Evolutionary conservation across 2,888 invertebrate genomes (phyloP), one percentile per base, ranked within the genome.

Genomic region (Chrysina gloriosa): DNA sequence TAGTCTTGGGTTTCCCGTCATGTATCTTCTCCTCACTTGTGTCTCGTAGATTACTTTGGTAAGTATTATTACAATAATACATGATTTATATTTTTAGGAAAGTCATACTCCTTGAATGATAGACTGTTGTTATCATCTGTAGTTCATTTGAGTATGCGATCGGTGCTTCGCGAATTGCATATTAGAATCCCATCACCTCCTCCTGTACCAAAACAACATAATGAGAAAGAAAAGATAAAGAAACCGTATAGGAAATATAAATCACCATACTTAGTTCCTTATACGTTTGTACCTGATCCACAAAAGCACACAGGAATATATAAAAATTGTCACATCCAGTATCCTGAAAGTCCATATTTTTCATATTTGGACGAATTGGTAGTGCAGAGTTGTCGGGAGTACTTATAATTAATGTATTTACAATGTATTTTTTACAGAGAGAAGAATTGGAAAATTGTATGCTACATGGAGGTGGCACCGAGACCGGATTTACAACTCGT

Each of bases 161-260:
- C 75, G n/a, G 82, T 82, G 1, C 70, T 83, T 11, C 76, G 76
- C 47, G 83, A 84, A 70, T 69, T 83, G 47, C 83, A 84, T 68
- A 72, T 83, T 16, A 75, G 84, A 64, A 81, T 82, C 61, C 84
- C 84, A 2, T 83, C 83, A 7, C 84, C 84, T 1, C 77, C 77
- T 5, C 70, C 67, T 16, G 25, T 11, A 16, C 50, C 50, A 4
- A 69, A 70, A 39, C 68, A 68, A 25, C 6, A 42, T 9, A 50
- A 39, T 52, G 23, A 34, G 7, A 58, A 69, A 31, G 31, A 21
- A 6, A 39, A 31, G 6, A 25, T 45, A 16, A 68, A 70, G 69
- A 47, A 54, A 11, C 21, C 23, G 42, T 50, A 67, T 42, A 67
- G 69, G 45, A 70, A 70, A 39, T 77, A 77, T 65, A 68, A 70